phyloP scores from a whole-genome alignment of 2,113 vertebrate genomes.

The Hassar affinis region DNA sequence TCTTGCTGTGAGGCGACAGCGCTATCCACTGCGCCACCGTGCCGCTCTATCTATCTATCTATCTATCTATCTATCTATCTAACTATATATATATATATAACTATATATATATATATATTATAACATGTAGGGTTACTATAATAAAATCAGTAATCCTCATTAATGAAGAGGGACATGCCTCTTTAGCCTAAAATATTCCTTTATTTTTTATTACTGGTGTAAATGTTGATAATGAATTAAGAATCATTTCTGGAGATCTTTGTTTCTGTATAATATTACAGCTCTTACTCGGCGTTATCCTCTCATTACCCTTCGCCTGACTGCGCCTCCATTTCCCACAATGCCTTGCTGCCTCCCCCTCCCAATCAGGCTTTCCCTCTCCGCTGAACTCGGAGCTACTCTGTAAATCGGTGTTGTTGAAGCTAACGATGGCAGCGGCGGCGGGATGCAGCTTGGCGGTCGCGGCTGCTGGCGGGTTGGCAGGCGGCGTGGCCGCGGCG shows the following conservation, averaged over 20 bases:
- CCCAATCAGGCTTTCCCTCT: conserved; percentile 80
- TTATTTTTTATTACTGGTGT: neutral
- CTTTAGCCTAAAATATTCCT: neutral
- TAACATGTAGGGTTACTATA: no score
- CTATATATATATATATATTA: no score
- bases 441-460: conserved; percentile 84
- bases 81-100: no score
- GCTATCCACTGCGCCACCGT: no score
- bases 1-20: no score
- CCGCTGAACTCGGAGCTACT: conserved; percentile 67
- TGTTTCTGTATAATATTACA: neutral
- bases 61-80: no score
- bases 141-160: neutral
- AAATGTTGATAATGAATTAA: neutral
- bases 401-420: conserved; percentile 75
- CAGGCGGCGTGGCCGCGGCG: conserved; percentile 75
- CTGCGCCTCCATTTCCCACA: conserved; percentile 68
- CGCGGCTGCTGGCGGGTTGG: conserved; percentile 81
- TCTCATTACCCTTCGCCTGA: neutral
- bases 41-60: no score
- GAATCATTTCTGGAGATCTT: neutral
- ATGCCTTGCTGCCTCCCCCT: conserved; percentile 61
- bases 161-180: neutral
- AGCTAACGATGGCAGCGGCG: conserved; percentile 84
- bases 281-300: no score